Conservation (phyloP, 92 coral and sea anemone genomes). For the Pocillopora grandis region DNA sequence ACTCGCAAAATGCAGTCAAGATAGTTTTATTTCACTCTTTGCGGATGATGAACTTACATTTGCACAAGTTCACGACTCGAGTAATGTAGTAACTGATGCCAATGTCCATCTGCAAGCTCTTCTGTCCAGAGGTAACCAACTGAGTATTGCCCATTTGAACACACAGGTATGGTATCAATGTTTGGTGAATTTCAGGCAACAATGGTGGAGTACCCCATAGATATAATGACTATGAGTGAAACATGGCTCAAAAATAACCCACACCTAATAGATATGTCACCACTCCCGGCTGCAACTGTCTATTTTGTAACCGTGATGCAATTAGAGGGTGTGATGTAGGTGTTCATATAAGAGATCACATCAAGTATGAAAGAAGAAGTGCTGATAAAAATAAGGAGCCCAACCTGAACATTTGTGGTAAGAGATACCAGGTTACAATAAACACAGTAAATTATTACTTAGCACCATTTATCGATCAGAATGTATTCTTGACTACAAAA, state of each 20-base stretch:
- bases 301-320: constrained; percentile 39
- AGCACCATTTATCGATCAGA: constrained; percentile 64
- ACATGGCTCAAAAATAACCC: constrained; percentile 63
- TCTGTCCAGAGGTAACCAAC: constrained; percentile 29
- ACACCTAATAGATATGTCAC: constrained; percentile 41
- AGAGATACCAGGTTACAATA: constrained; percentile 54
- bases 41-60: background rate
- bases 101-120: constrained; percentile 34
- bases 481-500: constrained; percentile 37
- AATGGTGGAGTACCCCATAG: constrained; percentile 55
- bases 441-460: constrained; percentile 54
- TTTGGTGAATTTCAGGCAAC: constrained; percentile 45
- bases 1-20: constrained; percentile 7
- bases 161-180: constrained; percentile 40
- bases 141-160: constrained; percentile 16
- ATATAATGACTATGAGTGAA: constrained; percentile 57
- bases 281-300: constrained; percentile 42
- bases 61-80: background rate
- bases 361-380: constrained; percentile 42
- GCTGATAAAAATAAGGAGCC: constrained; percentile 43
- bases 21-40: background rate
- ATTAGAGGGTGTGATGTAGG: constrained; percentile 62
- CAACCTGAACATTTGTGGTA: constrained; percentile 59
- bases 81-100: constrained; percentile 4
- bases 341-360: constrained; percentile 41